Percentiles rank a stretch among this genome's conserved stretches.
Evolutionary conservation across 2,888 invertebrate genomes (phyloP).

Genomic region (Oscheius sp.): DNA sequence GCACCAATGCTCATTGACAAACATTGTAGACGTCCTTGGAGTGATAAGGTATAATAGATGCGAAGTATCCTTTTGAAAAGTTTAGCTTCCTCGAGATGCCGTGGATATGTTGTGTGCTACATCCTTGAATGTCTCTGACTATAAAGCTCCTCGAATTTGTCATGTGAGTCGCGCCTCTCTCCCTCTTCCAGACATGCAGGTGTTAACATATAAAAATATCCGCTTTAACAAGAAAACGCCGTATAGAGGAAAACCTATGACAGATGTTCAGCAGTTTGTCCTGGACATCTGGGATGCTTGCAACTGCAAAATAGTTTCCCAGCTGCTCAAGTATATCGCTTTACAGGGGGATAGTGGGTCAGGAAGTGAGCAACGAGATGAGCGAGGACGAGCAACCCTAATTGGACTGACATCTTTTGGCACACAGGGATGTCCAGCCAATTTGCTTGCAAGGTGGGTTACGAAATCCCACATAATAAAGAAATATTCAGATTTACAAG

Average conservation of each 20-base stretch:
- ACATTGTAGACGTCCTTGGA: slow-evolving; percentile 63
- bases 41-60: slow-evolving; percentile 49
- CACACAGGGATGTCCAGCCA: slow-evolving; percentile 70
- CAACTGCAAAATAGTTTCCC: neutral
- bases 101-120: slow-evolving; percentile 69
- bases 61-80: neutral
- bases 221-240: too few relatives aligned
- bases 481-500: slow-evolving; percentile 59
- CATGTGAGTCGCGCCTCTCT: slow-evolving; percentile 47
- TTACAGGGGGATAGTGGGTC: slow-evolving; percentile 68
- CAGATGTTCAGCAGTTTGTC: too few relatives aligned
- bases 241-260: too few relatives aligned
- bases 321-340: neutral
- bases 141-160: slow-evolving; percentile 65
- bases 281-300: too few relatives aligned
- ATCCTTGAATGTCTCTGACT: slow-evolving; percentile 60
- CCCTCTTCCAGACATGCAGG: too few relatives aligned
- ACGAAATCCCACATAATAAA: too few relatives aligned
- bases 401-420: slow-evolving; percentile 71
- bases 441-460: slow-evolving; percentile 65
- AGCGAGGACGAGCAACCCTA: slow-evolving; percentile 53
- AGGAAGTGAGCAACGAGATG: slow-evolving; percentile 66
- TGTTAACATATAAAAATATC: too few relatives aligned
- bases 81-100: slow-evolving; percentile 57
- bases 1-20: slow-evolving; percentile 68